Evolutionary conservation across 92 coral and sea anemone genomes (phyloP).

Genomic region (Micromussa lordhowensis): DNA sequence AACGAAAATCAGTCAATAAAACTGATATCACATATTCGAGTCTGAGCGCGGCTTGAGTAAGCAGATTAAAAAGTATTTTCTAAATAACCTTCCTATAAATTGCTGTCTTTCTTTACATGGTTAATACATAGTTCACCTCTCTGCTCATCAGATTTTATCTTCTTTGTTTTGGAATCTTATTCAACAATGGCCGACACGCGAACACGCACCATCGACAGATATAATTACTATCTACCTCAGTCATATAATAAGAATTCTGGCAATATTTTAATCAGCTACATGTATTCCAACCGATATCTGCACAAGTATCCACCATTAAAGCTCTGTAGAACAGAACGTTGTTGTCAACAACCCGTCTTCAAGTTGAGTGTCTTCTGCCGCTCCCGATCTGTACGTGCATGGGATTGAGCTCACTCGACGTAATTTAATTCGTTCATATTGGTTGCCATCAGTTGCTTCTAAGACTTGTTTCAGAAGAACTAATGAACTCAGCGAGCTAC

Average conservation of each 20-base stretch:
- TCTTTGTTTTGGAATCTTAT: background rate
- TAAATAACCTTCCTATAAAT: background rate
- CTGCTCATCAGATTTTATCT: background rate
- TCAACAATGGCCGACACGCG: background rate
- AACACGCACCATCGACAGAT: background rate
- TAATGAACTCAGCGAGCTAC: slow-evolving; percentile 27
- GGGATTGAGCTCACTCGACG: slow-evolving; percentile 29
- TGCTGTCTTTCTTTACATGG: background rate
- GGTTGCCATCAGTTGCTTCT: background rate
- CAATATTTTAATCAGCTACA: background rate
- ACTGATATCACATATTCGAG: no score
- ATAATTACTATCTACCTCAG: background rate
- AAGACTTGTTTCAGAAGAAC: slow-evolving; percentile 1
- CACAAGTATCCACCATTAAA: background rate
- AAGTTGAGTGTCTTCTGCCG: slow-evolving; percentile 23
- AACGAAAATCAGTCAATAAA: no score
- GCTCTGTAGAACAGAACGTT: slow-evolving; percentile 48
- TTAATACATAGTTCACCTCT: background rate
- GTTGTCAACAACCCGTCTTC: slow-evolving; percentile 44
- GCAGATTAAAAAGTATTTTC: background rate
- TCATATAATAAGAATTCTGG: background rate
- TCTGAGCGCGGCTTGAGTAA: background rate
- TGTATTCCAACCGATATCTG: background rate
- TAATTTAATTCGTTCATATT: slow-evolving; percentile 1
- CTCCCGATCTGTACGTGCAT: background rate